These are phyloP conservation scores for Drosophila mauritiana DNA, from an alignment of 1,140 invertebrate species.

Conservation along the genomic window DNA sequence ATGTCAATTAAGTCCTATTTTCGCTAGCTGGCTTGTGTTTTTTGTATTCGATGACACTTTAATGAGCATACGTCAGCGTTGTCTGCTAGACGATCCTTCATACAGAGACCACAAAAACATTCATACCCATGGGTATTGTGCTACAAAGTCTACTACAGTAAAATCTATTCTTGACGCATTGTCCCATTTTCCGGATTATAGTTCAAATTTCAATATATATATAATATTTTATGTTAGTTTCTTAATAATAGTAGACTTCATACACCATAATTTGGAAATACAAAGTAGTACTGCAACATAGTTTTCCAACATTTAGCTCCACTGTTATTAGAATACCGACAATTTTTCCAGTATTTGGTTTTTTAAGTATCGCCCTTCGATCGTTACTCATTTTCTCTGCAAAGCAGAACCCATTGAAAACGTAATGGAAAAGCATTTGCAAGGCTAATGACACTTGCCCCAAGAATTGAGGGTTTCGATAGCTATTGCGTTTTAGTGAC, in stretches of 20 bases:
- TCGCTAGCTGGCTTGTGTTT: neutral
- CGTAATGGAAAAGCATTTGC: constrained; percentile 47
- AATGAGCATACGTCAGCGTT: constrained; percentile 11
- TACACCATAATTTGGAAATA: too few species aligned
- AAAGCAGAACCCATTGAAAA: constrained; percentile 14
- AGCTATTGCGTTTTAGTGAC: constrained; percentile 53
- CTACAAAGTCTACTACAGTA: neutral
- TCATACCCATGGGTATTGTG: neutral
- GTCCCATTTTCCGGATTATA: too few species aligned
- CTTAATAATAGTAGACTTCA: neutral
- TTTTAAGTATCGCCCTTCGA: constrained; percentile 10
- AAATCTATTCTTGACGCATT: too few species aligned
- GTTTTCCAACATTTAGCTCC: too few species aligned
- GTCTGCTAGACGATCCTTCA: constrained; percentile 18
- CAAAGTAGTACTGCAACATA: too few species aligned
- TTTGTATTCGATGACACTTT: constrained; percentile 2
- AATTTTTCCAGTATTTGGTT: constrained; percentile 3
- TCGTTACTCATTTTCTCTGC: constrained; percentile 9
- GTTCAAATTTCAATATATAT: neutral
- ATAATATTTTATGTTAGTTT: too few species aligned
- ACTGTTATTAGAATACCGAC: too few species aligned
- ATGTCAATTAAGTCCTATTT: constrained; percentile 36
- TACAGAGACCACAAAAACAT: neutral
- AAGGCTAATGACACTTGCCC: constrained; percentile 52
- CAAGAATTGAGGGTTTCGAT: constrained; percentile 16